These are phyloP conservation scores for Rhinoptilus africanus DNA, from an alignment of 2,113 vertebrate species.

Conservation along the genomic window DNA sequence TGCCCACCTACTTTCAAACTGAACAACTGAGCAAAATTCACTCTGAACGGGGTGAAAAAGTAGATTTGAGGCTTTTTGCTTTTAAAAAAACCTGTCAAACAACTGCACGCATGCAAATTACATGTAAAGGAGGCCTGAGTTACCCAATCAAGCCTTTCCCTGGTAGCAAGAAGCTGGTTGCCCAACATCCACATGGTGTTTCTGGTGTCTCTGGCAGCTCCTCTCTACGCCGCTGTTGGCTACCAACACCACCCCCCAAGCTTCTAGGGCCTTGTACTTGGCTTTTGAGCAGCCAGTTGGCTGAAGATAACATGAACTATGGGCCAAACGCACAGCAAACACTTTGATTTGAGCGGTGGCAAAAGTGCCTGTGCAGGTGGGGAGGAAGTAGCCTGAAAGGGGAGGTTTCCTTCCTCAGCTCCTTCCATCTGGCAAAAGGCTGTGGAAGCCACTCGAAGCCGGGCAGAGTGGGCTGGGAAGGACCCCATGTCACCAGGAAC, in stretches of 20 bases:
- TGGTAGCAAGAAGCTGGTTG: neutral
- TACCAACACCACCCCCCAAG: neutral
- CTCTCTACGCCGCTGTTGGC: neutral
- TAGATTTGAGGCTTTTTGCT: neutral
- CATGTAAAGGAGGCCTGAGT: neutral
- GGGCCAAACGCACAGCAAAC: neutral
- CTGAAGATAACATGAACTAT: neutral
- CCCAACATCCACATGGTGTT: rapidly evolving
- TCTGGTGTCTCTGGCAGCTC: neutral
- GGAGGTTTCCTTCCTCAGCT: neutral
- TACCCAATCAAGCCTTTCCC: neutral
- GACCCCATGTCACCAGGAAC: neutral
- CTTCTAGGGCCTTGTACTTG: rapidly evolving
- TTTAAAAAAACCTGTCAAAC: neutral
- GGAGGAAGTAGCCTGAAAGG: neutral
- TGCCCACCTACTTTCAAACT: neutral
- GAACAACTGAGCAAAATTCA: neutral
- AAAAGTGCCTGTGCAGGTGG: neutral
- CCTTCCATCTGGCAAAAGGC: neutral
- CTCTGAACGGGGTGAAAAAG: neutral
- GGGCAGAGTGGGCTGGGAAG: neutral
- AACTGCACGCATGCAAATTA: neutral
- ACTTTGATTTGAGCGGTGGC: neutral
- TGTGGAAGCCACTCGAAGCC: neutral
- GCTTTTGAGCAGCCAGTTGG: neutral